phyloP scores from a whole-genome alignment of 2,113 vertebrate genomes.

The Myanophis thanlyinensis region DNA sequence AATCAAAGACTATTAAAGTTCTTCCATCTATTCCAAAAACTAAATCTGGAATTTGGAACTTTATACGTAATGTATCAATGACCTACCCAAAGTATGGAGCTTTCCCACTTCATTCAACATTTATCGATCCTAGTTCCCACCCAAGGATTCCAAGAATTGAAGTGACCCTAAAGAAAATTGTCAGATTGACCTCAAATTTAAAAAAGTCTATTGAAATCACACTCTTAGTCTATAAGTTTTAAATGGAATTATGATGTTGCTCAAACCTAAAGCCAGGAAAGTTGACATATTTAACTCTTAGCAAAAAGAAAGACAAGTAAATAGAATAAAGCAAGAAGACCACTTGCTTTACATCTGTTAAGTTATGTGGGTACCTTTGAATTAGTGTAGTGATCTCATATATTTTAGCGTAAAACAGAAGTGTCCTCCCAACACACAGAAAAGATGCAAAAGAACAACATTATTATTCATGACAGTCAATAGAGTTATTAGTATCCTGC shows the following conservation, averaged over 20 bases:
- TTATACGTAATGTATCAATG: background rate
- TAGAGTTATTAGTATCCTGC: slow-evolving; percentile 19
- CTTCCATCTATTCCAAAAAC: slow-evolving; percentile 24
- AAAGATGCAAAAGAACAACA: slow-evolving; percentile 9
- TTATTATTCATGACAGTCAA: slow-evolving; percentile 4
- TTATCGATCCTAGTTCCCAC: background rate
- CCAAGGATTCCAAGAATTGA: background rate
- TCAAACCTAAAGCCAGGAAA: background rate
- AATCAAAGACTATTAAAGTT: background rate
- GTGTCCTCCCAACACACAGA: background rate
- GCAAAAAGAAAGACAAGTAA: background rate
- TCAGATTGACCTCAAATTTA: background rate
- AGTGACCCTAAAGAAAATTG: background rate
- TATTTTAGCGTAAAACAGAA: background rate
- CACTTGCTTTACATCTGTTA: background rate
- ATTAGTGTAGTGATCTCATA: background rate
- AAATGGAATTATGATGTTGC: background rate
- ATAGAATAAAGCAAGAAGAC: background rate
- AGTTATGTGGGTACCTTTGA: background rate
- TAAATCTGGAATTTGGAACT: slow-evolving; percentile 22
- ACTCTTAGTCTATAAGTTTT: background rate
- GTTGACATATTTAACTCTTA: background rate
- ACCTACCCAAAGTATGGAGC: background rate
- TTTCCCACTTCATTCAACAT: background rate
- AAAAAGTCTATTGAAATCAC: background rate